Base-by-base conservation (phyloP, 1,140 invertebrate genomes). In the Temnothorax longispinosus region DNA sequence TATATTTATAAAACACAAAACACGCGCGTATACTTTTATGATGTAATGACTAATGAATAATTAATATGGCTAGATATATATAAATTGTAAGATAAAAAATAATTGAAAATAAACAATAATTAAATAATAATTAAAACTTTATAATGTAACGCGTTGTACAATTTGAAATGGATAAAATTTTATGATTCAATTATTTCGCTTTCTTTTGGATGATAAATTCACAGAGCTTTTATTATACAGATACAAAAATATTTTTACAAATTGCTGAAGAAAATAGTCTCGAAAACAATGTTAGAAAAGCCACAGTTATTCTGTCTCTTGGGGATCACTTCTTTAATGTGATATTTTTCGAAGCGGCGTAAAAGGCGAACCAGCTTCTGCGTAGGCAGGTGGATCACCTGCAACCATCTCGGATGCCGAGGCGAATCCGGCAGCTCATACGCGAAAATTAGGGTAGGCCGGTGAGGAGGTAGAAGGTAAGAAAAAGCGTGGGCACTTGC, bases 371-470 rank as follows among this genome's bases (percentile, higher is more conserved):
- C 32, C 50, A 72, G 87, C 75, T 88, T 71, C 78, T 74, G 72
- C 82, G 86, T 60, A 69, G 87, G 80, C 88, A 86, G 56, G 76
- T 86, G 85, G 85, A 80, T 86, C 64, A 85, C 78, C 67, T 71
- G 81, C 58, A 74, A 71, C 67, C 86, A 84, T 85, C 52, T 67
- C 65, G 60, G 32, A 75, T 72, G 86, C 86, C 86, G 81, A 65
- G 85, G 75, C 75, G 85, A 86, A 78, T 86, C 64, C 60, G 75
- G 76, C 74, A 80, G 76, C 76, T 86, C 85, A 80, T 86, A 80
- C 85, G 75, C 75, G 85, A 80, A 86, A 86, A 80, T 86, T 80
- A 86, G 76, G 85, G 85, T 86, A 78, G 62, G 18, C 60, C 41
- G 75, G 62, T 54, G 62, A 86, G 18, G 72, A 86, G 75, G 75